Percentiles rank a stretch among this genome's conserved stretches.
These are phyloP conservation scores for Formica exsecta DNA, from an alignment of 1,140 invertebrate species.

Conservation along the genomic window DNA sequence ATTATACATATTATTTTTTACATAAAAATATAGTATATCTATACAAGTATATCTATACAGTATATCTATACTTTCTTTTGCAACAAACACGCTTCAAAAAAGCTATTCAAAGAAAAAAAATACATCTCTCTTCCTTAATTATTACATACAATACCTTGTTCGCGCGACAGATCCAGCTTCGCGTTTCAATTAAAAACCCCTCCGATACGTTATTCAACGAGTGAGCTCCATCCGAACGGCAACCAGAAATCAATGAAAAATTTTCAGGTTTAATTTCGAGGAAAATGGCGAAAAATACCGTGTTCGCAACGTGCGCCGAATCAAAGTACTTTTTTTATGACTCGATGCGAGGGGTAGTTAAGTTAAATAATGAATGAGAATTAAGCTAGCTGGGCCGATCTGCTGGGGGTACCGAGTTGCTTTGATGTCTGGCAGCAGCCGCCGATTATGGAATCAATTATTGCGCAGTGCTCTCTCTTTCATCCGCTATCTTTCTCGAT, in stretches of 20 bases:
- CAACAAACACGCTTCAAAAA: conserved; percentile 24
- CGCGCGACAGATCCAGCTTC: conserved; percentile 37
- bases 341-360: conserved; percentile 61
- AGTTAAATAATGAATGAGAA: conserved; percentile 77
- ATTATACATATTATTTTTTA: not conserved
- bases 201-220: conserved; percentile 37
- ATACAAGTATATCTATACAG: not conserved
- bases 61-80: not conserved
- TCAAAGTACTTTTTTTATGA: conserved; percentile 68
- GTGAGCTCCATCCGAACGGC: conserved; percentile 14
- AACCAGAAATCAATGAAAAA: conserved; percentile 61
- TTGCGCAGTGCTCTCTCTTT: conserved; percentile 69
- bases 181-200: conserved; percentile 49
- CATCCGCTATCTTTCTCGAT: conserved; percentile 55
- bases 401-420: conserved; percentile 59
- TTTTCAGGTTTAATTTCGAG: conserved; percentile 62
- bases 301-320: conserved; percentile 50
- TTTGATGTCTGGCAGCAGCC: conserved; percentile 78
- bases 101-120: conserved; percentile 42
- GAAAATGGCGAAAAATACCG: conserved; percentile 54
- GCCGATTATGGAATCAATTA: conserved; percentile 81
- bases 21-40: not conserved
- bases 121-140: conserved; percentile 42
- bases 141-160: conserved; percentile 43
- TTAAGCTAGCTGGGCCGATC: conserved; percentile 53